phyloP scores from a whole-genome alignment of 2,888 invertebrate species.

The Lepidochitona cinerea region DNA sequence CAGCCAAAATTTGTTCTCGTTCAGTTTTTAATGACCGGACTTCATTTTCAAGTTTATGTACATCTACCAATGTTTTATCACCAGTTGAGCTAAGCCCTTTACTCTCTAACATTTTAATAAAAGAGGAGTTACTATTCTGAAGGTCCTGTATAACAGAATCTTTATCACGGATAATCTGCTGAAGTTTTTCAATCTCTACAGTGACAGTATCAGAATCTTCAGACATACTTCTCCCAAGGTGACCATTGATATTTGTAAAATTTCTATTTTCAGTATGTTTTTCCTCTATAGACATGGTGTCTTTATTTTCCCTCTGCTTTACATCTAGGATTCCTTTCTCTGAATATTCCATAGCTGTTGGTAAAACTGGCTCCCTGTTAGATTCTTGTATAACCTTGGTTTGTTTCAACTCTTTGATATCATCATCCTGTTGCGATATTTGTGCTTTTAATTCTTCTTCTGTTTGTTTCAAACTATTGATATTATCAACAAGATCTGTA shows the following conservation, averaged over 20 bases:
- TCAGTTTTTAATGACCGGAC: constrained; percentile 58
- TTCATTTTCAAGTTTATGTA: constrained; percentile 62
- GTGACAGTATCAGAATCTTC: background rate
- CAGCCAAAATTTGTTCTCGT: constrained; percentile 69
- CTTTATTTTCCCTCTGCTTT: background rate
- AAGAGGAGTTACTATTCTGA: constrained; percentile 58
- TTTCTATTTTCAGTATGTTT: background rate
- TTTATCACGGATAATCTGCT: constrained; percentile 52
- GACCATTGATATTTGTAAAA: background rate
- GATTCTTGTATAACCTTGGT: too few species aligned
- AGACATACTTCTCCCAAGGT: background rate
- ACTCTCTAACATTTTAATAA: constrained; percentile 62
- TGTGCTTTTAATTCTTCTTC: constrained; percentile 28
- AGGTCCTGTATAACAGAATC: constrained; percentile 61
- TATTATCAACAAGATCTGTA: constrained; percentile 39
- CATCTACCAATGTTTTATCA: constrained; percentile 47
- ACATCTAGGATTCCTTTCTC: constrained; percentile 21
- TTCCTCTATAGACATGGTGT: background rate
- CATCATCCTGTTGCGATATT: constrained; percentile 30
- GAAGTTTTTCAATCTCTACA: constrained; percentile 48
- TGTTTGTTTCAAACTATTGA: constrained; percentile 24
- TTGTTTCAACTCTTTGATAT: constrained; percentile 38
- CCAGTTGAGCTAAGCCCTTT: constrained; percentile 44
- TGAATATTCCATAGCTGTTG: constrained; percentile 41
- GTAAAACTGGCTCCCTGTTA: too few species aligned